phyloP scores from a whole-genome alignment of 2,797 vertebrate genomes.

The Cheirogaleus major region DNA sequence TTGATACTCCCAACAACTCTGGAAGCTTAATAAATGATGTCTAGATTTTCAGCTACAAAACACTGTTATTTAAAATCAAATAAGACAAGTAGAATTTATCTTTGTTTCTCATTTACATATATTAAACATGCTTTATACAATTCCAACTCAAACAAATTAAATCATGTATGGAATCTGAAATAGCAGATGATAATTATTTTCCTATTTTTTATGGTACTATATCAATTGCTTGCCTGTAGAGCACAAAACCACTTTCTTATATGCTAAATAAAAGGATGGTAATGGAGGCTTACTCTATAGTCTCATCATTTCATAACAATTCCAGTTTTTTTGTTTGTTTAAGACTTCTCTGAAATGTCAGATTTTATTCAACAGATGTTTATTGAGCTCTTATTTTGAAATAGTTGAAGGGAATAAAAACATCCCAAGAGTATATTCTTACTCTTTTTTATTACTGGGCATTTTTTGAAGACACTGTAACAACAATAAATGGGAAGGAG shows the following conservation, averaged over 20 bases:
- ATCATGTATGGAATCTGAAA: background rate
- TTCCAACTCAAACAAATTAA: background rate
- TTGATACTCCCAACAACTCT: background rate
- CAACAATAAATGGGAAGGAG: background rate
- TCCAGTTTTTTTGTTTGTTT: background rate
- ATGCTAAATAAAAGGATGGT: background rate
- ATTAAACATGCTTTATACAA: background rate
- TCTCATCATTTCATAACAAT: background rate
- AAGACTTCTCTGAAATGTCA: background rate
- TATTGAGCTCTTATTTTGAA: background rate
- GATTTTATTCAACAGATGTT: background rate
- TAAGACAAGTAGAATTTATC: background rate
- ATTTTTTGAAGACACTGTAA: background rate
- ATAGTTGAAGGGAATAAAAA: background rate
- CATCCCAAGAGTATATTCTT: background rate
- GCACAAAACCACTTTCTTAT: background rate
- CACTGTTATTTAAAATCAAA: background rate
- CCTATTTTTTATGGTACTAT: background rate
- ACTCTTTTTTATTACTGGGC: background rate
- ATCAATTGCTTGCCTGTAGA: background rate
- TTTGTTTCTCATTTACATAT: slow-evolving; percentile 9
- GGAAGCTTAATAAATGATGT: background rate
- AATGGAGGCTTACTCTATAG: background rate
- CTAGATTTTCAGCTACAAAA: background rate
- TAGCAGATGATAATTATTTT: background rate